These are phyloP conservation scores for Bombus balteatus DNA, from an alignment of 1,140 invertebrate genomes.

Conservation along the genomic window DNA sequence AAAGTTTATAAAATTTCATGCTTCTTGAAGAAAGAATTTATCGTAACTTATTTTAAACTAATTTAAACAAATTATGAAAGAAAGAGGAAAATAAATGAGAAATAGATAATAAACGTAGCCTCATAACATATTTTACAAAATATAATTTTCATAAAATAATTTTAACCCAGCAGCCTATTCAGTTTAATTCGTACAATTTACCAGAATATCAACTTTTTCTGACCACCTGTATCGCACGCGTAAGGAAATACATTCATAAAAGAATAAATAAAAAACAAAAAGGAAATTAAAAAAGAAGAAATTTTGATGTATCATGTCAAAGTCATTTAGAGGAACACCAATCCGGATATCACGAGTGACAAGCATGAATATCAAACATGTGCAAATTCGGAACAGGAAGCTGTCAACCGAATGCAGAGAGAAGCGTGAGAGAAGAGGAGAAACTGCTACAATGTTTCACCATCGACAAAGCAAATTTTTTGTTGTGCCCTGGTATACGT, in stretches of 20 bases:
- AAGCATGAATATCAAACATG: constrained; percentile 40
- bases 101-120: neutral
- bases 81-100: neutral
- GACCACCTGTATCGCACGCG: neutral
- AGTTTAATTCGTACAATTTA: neutral
- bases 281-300: neutral
- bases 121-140: too few relatives aligned
- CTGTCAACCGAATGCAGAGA: constrained; percentile 22
- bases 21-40: neutral
- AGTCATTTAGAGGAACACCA: constrained; percentile 17
- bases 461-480: constrained; percentile 25
- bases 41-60: neutral
- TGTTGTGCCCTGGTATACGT: neutral
- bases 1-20: neutral
- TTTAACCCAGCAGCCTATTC: too few relatives aligned
- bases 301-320: neutral
- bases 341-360: constrained; percentile 15
- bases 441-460: constrained; percentile 4
- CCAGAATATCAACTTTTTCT: neutral
- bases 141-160: too few relatives aligned
- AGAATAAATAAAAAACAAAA: neutral
- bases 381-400: constrained; percentile 34
- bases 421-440: neutral
- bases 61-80: neutral
- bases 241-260: neutral